phyloP scores from a whole-genome alignment of 2,888 invertebrate genomes.

The Cancer borealis region DNA sequence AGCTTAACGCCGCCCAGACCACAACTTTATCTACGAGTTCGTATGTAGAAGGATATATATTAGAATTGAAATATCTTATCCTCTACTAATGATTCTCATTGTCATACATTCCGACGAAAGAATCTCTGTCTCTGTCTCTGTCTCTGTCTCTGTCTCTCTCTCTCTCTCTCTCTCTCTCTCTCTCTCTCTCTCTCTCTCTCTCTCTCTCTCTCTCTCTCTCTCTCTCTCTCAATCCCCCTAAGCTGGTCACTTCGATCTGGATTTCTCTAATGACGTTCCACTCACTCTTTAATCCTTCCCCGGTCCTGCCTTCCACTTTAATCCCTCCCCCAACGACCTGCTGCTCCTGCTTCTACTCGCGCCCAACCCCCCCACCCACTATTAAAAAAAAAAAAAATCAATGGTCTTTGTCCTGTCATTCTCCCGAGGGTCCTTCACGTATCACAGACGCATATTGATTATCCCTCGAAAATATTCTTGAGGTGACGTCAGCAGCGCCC shows the following conservation, averaged over 20 bases:
- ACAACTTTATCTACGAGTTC: not conserved
- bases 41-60: not conserved
- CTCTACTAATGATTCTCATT: not conserved
- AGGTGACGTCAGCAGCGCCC: not conserved
- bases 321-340: not conserved
- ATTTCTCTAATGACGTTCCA: not conserved
- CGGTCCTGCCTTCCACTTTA: not conserved
- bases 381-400: not conserved
- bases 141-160: constrained; percentile 2
- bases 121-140: not conserved
- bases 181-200: constrained; percentile 39
- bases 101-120: not conserved
- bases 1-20: not conserved
- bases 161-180: not conserved
- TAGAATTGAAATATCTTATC: not conserved
- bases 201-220: constrained; percentile 40
- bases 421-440: not conserved
- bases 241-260: not conserved
- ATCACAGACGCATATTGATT: not conserved
- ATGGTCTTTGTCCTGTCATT: not conserved
- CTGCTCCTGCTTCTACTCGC: not conserved
- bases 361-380: not conserved
- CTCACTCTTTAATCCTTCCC: not conserved
- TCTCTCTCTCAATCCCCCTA: not conserved
- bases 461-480: not conserved